phyloP scores from a whole-genome alignment of 2,888 invertebrate genomes.

The Patella depressa region DNA sequence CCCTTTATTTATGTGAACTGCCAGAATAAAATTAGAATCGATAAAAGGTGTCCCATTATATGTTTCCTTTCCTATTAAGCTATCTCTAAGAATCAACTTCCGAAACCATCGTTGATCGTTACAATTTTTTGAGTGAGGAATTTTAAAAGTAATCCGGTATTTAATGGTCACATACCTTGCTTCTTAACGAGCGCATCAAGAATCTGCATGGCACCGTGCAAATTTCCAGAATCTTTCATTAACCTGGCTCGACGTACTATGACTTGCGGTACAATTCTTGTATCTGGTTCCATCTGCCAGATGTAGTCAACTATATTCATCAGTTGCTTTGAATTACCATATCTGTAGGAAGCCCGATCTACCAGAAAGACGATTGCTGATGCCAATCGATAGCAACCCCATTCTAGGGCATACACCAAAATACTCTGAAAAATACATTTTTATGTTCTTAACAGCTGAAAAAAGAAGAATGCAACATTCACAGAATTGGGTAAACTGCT shows the following conservation, averaged over 20 bases:
- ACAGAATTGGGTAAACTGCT: background rate
- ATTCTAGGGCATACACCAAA: conserved; percentile 30
- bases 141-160: no score
- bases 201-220: conserved; percentile 30
- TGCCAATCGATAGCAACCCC: conserved; percentile 20
- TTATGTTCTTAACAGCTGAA: background rate
- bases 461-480: background rate
- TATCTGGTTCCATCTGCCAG: conserved; percentile 17
- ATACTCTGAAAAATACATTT: conserved; percentile 29
- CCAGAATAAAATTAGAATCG: no score
- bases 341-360: conserved; percentile 39
- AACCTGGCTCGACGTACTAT: conserved; percentile 36
- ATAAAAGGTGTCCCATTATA: no score
- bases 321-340: conserved; percentile 31
- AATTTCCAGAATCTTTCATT: conserved; percentile 38
- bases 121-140: no score
- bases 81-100: no score
- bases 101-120: no score
- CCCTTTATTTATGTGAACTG: no score
- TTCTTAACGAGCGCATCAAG: no score
- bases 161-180: no score
- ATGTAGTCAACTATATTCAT: conserved; percentile 29
- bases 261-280: conserved; percentile 37
- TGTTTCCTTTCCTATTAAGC: no score
- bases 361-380: conserved; percentile 37